phyloP scores from a whole-genome alignment of 2,113 vertebrate species.

The Oophaga pumilio region DNA sequence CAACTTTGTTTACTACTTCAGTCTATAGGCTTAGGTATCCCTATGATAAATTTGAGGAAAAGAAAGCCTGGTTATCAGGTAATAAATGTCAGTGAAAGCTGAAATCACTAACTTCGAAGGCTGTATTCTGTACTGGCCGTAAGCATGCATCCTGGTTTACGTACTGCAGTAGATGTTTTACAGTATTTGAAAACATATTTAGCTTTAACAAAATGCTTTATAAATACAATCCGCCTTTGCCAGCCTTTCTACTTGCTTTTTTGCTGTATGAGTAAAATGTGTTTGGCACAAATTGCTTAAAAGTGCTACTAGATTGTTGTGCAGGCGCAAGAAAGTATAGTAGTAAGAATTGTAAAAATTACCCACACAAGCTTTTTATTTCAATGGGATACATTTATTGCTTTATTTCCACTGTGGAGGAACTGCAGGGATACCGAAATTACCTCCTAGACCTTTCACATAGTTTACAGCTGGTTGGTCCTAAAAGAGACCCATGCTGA shows the following conservation, averaged over 20 bases:
- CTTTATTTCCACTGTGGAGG: neutral
- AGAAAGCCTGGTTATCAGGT: constrained; percentile 78
- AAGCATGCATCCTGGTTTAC: constrained; percentile 68
- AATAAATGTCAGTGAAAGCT: constrained; percentile 65
- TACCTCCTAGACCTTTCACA: neutral
- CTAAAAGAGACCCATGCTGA: neutral
- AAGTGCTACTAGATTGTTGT: neutral
- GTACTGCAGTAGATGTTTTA: neutral
- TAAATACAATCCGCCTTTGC: neutral
- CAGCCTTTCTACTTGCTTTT: neutral
- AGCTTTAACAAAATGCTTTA: constrained; percentile 21
- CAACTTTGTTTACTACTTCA: constrained; percentile 74
- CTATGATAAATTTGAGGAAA: constrained; percentile 79
- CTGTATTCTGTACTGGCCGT: neutral
- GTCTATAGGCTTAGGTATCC: constrained; percentile 81
- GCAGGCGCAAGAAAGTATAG: neutral
- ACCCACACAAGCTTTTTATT: neutral
- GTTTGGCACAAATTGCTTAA: neutral
- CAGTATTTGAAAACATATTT: neutral
- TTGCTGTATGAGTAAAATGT: neutral
- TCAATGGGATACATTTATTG: neutral
- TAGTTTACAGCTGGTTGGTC: neutral
- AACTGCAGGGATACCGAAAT: neutral
- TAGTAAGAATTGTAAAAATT: neutral
- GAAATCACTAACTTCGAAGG: constrained; percentile 29